Evolutionary conservation across 2,113 vertebrate species (phyloP).

Genomic region (Jacana jacana): DNA sequence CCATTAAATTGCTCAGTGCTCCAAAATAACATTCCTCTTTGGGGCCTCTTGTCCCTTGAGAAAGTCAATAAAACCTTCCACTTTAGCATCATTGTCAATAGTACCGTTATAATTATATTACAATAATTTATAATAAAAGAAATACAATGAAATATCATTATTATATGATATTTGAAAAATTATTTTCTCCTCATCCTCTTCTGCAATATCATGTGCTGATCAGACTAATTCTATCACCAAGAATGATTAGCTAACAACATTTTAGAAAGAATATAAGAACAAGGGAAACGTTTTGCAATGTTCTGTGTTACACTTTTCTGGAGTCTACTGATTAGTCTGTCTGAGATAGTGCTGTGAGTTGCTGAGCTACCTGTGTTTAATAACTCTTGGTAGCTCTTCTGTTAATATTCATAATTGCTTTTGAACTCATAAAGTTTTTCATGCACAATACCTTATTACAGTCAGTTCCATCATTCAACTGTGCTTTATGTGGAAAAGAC

Average conservation of each 20-base stretch:
- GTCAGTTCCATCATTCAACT: not conserved
- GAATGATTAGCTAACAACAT: not conserved
- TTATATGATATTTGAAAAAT: not conserved
- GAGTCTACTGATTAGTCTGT: not conserved
- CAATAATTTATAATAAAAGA: not conserved
- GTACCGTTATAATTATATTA: not conserved
- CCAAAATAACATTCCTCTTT: not conserved
- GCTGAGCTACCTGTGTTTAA: not conserved
- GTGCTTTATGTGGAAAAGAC: not conserved
- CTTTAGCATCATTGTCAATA: not conserved
- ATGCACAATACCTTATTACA: not conserved
- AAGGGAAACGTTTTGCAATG: not conserved
- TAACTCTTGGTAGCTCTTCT: not conserved
- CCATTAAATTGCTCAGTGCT: not conserved
- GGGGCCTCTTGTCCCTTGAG: not conserved
- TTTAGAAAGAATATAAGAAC: not conserved
- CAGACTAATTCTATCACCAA: not conserved
- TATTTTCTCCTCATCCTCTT: not conserved
- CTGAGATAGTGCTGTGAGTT: not conserved
- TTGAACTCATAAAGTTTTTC: not conserved
- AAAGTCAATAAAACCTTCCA: not conserved
- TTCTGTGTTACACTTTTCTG: not conserved
- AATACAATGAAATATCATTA: not conserved
- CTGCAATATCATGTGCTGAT: not conserved
- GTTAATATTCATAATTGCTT: not conserved